Conservation (phyloP, 2,888 invertebrate species). For the Palloptera scutellata region DNA sequence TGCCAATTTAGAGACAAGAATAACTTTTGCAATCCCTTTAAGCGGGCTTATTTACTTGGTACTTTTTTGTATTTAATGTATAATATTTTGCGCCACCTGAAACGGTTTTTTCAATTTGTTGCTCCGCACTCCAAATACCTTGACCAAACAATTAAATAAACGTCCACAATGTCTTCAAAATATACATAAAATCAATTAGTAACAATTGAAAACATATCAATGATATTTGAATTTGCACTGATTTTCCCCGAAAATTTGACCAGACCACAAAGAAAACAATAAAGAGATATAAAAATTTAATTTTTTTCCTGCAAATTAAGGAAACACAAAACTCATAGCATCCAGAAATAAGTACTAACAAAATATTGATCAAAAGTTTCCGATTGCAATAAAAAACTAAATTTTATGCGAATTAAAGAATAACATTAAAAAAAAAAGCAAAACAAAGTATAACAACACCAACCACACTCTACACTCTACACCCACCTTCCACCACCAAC, state of each 20-base stretch:
- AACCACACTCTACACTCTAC: too few relatives aligned
- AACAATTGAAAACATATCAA: not conserved
- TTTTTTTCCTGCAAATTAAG: not conserved
- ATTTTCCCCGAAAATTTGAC: not conserved
- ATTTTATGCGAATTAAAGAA: not conserved
- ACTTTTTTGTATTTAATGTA: too few relatives aligned
- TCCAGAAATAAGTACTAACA: not conserved
- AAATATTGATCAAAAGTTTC: conserved; percentile 5
- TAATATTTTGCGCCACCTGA: too few relatives aligned
- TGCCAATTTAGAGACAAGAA: too few relatives aligned
- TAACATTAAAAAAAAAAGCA: not conserved
- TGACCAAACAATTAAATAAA: too few relatives aligned
- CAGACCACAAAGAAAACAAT: not conserved
- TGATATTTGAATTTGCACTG: not conserved
- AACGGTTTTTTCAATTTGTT: too few relatives aligned
- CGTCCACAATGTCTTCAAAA: too few relatives aligned
- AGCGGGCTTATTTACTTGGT: too few relatives aligned
- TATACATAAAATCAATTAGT: not conserved
- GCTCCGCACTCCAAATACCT: too few relatives aligned
- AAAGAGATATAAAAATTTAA: not conserved
- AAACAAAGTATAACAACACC: not conserved
- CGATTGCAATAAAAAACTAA: conserved; percentile 4
- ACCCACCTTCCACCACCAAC: too few relatives aligned
- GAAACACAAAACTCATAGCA: not conserved
- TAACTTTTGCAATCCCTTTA: too few relatives aligned